Percentiles rank a stretch among this genome's conserved stretches.
Evolutionary conservation across 2,113 vertebrate genomes (phyloP).

Genomic region (Sphaerodactylus townsendi): DNA sequence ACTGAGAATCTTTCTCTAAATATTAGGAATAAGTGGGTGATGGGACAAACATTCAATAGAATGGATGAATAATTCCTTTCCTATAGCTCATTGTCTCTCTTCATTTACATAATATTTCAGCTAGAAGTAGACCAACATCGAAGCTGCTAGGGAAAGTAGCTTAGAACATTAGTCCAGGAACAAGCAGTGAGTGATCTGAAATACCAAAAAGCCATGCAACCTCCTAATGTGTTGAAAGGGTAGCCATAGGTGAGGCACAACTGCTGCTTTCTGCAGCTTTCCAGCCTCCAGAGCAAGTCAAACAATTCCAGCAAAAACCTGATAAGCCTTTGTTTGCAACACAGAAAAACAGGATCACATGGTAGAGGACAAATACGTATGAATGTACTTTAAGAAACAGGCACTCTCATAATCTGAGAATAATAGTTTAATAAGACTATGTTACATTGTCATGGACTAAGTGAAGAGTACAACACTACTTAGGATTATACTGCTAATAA

Average conservation of each 20-base stretch:
- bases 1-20: too few species aligned
- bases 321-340: background rate
- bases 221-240: background rate
- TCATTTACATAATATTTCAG: background rate
- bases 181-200: background rate
- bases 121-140: background rate
- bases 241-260: background rate
- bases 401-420: background rate
- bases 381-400: background rate
- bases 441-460: too few species aligned
- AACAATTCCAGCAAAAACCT: background rate
- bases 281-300: background rate
- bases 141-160: background rate
- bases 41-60: background rate
- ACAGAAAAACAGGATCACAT: background rate
- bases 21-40: too few species aligned
- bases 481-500: too few species aligned
- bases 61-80: background rate
- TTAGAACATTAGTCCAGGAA: slow-evolving; percentile 7
- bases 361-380: background rate
- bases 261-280: background rate
- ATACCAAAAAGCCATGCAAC: background rate
- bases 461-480: too few species aligned
- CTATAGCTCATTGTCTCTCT: background rate
- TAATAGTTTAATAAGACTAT: background rate